Evolutionary conservation across 2,113 vertebrate species (phyloP).

Genomic region (Pelecanus crispus): DNA sequence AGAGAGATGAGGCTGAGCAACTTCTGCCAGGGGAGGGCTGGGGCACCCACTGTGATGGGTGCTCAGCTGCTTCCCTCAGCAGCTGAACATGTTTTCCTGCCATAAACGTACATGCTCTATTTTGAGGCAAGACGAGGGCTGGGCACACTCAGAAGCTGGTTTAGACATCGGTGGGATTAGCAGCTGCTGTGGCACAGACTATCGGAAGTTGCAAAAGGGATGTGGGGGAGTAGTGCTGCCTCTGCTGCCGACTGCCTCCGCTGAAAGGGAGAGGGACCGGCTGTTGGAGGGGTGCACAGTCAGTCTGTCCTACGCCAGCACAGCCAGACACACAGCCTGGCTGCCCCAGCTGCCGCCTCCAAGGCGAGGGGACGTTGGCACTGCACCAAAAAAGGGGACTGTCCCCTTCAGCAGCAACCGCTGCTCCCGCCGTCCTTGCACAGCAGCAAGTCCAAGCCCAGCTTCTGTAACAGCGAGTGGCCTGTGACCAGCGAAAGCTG

Average conservation of each 20-base stretch:
- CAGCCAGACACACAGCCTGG: background rate
- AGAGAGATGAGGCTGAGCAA: rapidly evolving
- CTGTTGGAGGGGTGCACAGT: background rate
- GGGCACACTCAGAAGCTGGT: background rate
- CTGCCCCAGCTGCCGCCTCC: background rate
- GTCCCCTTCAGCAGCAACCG: background rate
- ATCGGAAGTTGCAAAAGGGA: background rate
- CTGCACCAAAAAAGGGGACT: no score
- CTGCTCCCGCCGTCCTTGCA: background rate
- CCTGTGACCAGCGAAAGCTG: rapidly evolving
- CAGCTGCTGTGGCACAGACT: background rate
- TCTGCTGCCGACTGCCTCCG: background rate
- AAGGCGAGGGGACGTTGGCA: background rate
- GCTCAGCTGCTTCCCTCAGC: background rate
- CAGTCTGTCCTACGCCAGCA: background rate
- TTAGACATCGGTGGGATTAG: background rate
- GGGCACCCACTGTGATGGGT: background rate
- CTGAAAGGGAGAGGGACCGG: background rate
- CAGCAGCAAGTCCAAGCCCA: background rate
- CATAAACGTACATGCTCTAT: background rate
- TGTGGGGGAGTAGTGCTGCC: background rate
- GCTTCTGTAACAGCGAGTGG: background rate
- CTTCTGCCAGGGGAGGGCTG: background rate
- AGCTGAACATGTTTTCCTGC: background rate
- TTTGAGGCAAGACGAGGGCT: background rate